phyloP scores from a whole-genome alignment of 2,888 invertebrate genomes.

The Agrotis exclamationis region DNA sequence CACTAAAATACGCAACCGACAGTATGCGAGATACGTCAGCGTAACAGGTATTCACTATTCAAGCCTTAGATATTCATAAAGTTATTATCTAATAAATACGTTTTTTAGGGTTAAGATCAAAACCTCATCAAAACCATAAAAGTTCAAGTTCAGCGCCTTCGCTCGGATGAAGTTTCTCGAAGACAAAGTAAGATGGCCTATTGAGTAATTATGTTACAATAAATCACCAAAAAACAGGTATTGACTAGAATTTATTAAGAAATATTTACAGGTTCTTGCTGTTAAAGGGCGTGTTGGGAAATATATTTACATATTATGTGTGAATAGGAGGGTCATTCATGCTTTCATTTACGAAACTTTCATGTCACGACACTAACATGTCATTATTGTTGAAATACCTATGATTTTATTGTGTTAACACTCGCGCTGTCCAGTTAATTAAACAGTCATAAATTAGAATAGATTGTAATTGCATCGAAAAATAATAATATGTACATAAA shows the following conservation, averaged over 20 bases:
- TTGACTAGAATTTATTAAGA: slow-evolving; percentile 28
- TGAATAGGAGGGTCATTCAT: slow-evolving; percentile 45
- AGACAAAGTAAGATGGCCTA: slow-evolving; percentile 2
- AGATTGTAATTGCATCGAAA: slow-evolving; percentile 8
- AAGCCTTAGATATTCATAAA: neutral
- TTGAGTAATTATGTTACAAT: slow-evolving; percentile 33
- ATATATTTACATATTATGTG: slow-evolving; percentile 50
- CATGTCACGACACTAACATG: slow-evolving; percentile 34
- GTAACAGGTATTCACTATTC: no score
- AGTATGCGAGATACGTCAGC: no score
- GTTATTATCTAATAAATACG: neutral
- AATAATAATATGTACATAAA: neutral
- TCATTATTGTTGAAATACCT: slow-evolving; percentile 38
- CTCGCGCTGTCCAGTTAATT: slow-evolving; percentile 7
- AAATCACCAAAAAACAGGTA: slow-evolving; percentile 17
- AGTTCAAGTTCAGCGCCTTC: neutral
- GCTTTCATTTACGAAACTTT: slow-evolving; percentile 56
- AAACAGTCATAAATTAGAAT: slow-evolving; percentile 10
- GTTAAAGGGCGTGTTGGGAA: slow-evolving; percentile 58
- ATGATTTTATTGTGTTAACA: slow-evolving; percentile 38
- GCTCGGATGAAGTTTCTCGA: neutral
- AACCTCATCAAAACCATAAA: neutral
- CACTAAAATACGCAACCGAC: no score
- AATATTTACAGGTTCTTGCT: slow-evolving; percentile 32
- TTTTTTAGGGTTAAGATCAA: neutral